Conservation (phyloP, 2,888 invertebrate genomes). For the Orthosia gracilis region DNA sequence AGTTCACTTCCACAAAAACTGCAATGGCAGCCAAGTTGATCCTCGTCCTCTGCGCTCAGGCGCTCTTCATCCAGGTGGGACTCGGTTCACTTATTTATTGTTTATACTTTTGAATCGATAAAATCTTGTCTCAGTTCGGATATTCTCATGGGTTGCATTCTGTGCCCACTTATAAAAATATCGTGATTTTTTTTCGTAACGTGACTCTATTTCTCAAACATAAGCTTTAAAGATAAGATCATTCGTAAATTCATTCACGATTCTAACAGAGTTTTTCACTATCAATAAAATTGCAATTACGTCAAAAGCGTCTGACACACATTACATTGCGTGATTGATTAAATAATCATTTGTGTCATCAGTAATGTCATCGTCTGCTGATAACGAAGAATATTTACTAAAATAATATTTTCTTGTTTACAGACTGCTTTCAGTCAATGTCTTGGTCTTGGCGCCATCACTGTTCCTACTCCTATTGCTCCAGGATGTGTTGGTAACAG, state of each 20-base stretch:
- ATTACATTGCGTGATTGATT: background rate
- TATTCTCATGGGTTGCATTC: too few species aligned
- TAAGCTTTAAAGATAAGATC: too few species aligned
- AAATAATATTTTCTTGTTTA: background rate
- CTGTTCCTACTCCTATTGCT: background rate
- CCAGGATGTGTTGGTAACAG: background rate
- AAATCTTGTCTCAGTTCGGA: too few species aligned
- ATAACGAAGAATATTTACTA: background rate
- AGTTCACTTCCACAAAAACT: constrained; percentile 23
- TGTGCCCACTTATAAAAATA: too few species aligned
- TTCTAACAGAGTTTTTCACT: too few species aligned
- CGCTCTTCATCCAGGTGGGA: constrained; percentile 27
- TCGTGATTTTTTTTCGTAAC: too few species aligned
- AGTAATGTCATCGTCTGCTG: background rate
- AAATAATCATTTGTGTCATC: background rate
- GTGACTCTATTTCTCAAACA: too few species aligned
- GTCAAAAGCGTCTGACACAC: background rate
- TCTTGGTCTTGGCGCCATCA: constrained; percentile 1
- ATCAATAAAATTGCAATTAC: background rate
- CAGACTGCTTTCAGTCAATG: constrained; percentile 8
- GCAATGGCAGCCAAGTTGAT: constrained; percentile 39
- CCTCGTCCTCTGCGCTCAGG: constrained; percentile 27
- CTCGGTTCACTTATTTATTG: too few species aligned
- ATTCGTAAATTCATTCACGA: too few species aligned
- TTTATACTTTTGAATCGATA: too few species aligned